These are phyloP conservation scores for Diadumene lineata DNA, from an alignment of 92 coral and sea anemone genomes.

Conservation along the genomic window DNA sequence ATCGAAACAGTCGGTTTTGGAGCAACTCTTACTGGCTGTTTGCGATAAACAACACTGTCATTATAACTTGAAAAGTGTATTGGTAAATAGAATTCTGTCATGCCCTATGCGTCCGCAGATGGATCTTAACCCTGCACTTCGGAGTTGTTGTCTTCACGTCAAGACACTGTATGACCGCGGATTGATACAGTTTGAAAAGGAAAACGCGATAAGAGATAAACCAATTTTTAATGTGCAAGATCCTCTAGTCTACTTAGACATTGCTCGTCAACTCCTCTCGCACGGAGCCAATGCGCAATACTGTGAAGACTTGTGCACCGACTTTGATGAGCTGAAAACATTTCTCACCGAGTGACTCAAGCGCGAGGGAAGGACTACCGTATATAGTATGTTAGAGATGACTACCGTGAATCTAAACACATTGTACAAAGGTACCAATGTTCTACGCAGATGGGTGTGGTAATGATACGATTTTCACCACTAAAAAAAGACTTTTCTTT, in stretches of 20 bases:
- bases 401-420: too few relatives aligned
- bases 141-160: slow-evolving; percentile 18
- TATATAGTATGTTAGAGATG: too few relatives aligned
- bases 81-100: neutral
- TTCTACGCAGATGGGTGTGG: too few relatives aligned
- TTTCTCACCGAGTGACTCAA: too few relatives aligned
- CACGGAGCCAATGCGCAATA: slow-evolving; percentile 20
- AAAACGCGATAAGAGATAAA: too few relatives aligned
- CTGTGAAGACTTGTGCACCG: slow-evolving; percentile 25
- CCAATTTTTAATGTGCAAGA: too few relatives aligned
- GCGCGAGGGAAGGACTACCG: too few relatives aligned
- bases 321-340: too few relatives aligned
- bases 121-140: slow-evolving; percentile 17
- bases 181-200: neutral
- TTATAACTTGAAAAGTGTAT: neutral
- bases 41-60: neutral
- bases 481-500: too few relatives aligned
- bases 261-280: slow-evolving; percentile 19
- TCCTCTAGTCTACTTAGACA: neutral
- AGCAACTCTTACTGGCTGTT: neutral
- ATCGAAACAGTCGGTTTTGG: neutral
- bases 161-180: neutral
- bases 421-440: too few relatives aligned
- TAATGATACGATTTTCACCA: too few relatives aligned
- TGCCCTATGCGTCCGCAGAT: neutral